These are phyloP conservation scores for Drosophila paramelanica DNA, from an alignment of 2,888 invertebrate species.

Conservation along the genomic window DNA sequence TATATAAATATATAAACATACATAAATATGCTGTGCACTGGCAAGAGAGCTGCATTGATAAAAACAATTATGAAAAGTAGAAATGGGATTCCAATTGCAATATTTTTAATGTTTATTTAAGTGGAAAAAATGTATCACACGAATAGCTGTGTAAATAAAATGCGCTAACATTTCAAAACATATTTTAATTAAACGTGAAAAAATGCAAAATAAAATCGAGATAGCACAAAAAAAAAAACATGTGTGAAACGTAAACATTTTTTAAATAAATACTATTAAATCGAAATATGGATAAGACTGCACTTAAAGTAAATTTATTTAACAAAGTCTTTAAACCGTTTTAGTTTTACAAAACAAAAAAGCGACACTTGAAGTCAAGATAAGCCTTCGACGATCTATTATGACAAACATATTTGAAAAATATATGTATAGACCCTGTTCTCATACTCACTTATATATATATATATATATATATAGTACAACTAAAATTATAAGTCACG, in stretches of 20 bases:
- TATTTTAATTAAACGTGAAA: conserved; percentile 10
- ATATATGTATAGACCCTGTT: too few relatives aligned
- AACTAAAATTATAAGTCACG: conserved; percentile 20
- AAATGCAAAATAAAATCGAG: neutral
- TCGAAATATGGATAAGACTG: neutral
- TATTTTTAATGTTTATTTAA: conserved; percentile 38
- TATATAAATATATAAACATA: neutral
- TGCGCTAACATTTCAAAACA: conserved; percentile 25
- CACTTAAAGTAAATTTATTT: neutral
- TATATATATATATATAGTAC: neutral
- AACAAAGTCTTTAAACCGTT: neutral
- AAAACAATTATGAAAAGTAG: conserved; percentile 53
- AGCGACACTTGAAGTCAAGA: too few relatives aligned
- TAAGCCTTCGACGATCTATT: too few relatives aligned
- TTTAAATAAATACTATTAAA: conserved; percentile 8
- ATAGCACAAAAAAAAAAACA: conserved; percentile 5
- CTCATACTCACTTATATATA: neutral
- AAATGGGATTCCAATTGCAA: conserved; percentile 54
- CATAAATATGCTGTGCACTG: conserved; percentile 14
- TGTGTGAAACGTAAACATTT: neutral
- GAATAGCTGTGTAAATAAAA: conserved; percentile 22
- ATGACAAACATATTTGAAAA: too few relatives aligned
- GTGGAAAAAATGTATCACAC: conserved; percentile 8
- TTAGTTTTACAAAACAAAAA: too few relatives aligned
- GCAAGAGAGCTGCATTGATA: conserved; percentile 36